These are phyloP conservation scores for Palaemon carinicauda DNA, from an alignment of 1,140 invertebrate species.

Conservation along the genomic window DNA sequence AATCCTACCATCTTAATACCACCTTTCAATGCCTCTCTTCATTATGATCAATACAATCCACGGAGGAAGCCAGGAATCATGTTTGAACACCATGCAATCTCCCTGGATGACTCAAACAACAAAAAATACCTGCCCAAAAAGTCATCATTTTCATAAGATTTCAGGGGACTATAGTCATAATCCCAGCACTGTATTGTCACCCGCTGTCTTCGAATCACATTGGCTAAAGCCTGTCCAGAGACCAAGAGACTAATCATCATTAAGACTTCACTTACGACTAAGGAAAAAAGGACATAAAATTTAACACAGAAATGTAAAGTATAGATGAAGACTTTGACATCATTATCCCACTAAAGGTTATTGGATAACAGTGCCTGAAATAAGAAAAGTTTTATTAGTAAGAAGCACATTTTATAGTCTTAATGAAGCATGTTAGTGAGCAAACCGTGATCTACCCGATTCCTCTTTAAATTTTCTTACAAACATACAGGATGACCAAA, in stretches of 20 bases:
- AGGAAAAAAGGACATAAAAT: background rate
- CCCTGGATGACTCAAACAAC: background rate
- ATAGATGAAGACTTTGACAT: background rate
- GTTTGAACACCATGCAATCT: constrained; percentile 22
- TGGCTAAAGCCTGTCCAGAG: constrained; percentile 56
- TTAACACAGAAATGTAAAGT: background rate
- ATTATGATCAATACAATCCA: background rate
- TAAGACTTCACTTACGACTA: background rate
- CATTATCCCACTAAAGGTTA: background rate
- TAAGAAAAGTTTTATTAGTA: no score
- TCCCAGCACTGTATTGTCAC: constrained; percentile 55
- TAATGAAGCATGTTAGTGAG: no score
- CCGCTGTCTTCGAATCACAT: constrained; percentile 58
- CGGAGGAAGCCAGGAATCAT: background rate
- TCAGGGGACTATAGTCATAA: constrained; percentile 59
- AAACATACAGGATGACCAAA: no score
- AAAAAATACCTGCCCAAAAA: constrained; percentile 64
- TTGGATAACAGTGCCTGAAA: background rate
- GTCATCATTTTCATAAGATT: constrained; percentile 62
- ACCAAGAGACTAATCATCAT: background rate
- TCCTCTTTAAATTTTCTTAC: no score
- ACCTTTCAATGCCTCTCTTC: no score
- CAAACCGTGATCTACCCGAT: no score
- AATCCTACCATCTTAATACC: background rate
- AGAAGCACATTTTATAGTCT: no score